Percentiles rank a stretch among this genome's conserved stretches.
phyloP scores from a whole-genome alignment of 2,113 vertebrate species.

The Megaceryle maxima region DNA sequence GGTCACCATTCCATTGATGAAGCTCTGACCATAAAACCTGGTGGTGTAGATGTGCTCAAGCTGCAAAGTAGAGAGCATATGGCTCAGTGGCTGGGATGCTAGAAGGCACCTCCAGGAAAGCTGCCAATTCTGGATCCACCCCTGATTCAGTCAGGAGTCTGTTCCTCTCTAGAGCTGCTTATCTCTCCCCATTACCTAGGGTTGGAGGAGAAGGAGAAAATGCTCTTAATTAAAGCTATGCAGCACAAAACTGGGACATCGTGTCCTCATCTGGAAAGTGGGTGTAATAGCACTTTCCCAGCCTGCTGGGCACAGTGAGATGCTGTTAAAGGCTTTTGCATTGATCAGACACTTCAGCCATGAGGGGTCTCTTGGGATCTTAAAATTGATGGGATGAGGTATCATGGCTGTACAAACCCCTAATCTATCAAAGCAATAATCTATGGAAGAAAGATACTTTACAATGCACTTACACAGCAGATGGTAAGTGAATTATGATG shows the following conservation, averaged over 20 bases:
- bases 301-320: not conserved
- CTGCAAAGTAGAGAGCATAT: not conserved
- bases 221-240: not conserved
- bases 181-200: not conserved
- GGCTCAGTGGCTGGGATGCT: not conserved
- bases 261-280: not conserved
- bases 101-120: not conserved
- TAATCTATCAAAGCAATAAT: conserved; percentile 50
- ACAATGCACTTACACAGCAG: not conserved
- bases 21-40: not conserved
- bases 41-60: not conserved
- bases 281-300: not conserved
- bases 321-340: not conserved
- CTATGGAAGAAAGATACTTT: conserved; percentile 15
- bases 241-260: not conserved
- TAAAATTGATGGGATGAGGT: not conserved
- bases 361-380: not conserved
- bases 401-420: not conserved
- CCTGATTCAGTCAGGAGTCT: not conserved
- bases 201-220: not conserved
- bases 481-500: conserved; percentile 44
- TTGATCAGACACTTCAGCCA: not conserved
- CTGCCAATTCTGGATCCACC: not conserved
- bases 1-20: not conserved
- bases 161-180: not conserved